Evolutionary conservation across 2,888 invertebrate species (phyloP).

Genomic region (Saturnia pavonia): DNA sequence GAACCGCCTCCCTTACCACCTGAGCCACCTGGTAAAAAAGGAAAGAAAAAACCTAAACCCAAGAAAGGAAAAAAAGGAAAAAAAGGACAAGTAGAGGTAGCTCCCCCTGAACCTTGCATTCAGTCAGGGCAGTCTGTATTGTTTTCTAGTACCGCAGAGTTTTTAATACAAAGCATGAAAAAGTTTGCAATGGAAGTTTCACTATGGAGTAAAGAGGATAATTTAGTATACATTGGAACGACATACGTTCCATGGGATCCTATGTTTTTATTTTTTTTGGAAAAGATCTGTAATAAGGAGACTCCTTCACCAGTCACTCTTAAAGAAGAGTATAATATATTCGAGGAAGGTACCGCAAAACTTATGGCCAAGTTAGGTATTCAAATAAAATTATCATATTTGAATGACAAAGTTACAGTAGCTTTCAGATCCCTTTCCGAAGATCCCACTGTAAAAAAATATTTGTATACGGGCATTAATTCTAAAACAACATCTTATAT

Average conservation of each 20-base stretch:
- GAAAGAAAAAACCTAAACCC: constrained; percentile 51
- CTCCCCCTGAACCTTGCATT: constrained; percentile 68
- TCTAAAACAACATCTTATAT: constrained; percentile 71
- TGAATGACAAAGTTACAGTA: constrained; percentile 64
- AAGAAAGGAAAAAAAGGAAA: constrained; percentile 58
- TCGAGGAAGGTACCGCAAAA: constrained; percentile 69
- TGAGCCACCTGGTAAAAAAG: constrained; percentile 61
- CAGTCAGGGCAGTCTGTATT: constrained; percentile 73
- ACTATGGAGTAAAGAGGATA: constrained; percentile 72
- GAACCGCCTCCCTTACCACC: constrained; percentile 71
- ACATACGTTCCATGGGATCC: constrained; percentile 66
- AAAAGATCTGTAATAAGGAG: constrained; percentile 49
- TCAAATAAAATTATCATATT: constrained; percentile 64
- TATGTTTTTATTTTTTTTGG: constrained; percentile 54
- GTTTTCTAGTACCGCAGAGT: constrained; percentile 65
- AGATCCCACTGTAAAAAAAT: constrained; percentile 63
- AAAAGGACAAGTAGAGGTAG: constrained; percentile 50
- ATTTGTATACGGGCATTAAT: constrained; percentile 70
- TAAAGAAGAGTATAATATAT: constrained; percentile 70
- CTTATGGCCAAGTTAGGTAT: constrained; percentile 66
- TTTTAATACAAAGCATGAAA: constrained; percentile 66
- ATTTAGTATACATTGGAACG: constrained; percentile 60
- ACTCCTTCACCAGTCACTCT: constrained; percentile 51
- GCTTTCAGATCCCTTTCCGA: constrained; percentile 71
- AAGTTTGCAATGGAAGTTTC: constrained; percentile 63